A percentile compares a stretch with the other conserved stretches of the same genome.
These are phyloP conservation scores for Arctopsyche grandis DNA, from an alignment of 1,140 invertebrate species.

Conservation along the genomic window DNA sequence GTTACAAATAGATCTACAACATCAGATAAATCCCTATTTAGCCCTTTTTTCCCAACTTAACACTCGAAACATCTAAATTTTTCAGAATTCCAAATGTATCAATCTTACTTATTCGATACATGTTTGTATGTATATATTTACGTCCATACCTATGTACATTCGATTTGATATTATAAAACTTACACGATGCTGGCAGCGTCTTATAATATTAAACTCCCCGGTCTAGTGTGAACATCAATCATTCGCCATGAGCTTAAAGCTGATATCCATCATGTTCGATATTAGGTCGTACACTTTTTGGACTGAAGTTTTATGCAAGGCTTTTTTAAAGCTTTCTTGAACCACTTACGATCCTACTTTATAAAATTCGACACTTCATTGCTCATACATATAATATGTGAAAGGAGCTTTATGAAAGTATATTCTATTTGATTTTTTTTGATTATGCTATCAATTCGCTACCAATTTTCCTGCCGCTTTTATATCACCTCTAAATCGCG, in stretches of 20 bases:
- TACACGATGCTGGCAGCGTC: too few species aligned
- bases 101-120: too few species aligned
- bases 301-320: background rate
- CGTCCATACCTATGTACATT: too few species aligned
- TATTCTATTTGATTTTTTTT: too few species aligned
- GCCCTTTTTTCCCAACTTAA: background rate
- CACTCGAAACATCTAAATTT: background rate
- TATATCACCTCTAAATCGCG: too few species aligned
- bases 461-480: too few species aligned
- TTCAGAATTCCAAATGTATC: background rate
- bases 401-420: too few species aligned
- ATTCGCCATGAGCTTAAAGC: background rate
- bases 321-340: constrained; percentile 2
- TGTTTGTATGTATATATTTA: too few species aligned
- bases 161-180: too few species aligned
- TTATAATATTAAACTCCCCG: background rate
- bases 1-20: constrained; percentile 10
- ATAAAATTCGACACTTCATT: too few species aligned
- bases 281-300: constrained; percentile 1
- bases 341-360: background rate
- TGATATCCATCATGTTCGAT: constrained; percentile 32
- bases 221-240: constrained; percentile 1
- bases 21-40: constrained; percentile 24
- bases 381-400: too few species aligned
- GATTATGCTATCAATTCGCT: too few species aligned